Percentiles rank a stretch among this genome's conserved stretches.
These are phyloP conservation scores for Thaumatotibia leucotreta DNA, from an alignment of 1,140 invertebrate species.

Conservation along the genomic window DNA sequence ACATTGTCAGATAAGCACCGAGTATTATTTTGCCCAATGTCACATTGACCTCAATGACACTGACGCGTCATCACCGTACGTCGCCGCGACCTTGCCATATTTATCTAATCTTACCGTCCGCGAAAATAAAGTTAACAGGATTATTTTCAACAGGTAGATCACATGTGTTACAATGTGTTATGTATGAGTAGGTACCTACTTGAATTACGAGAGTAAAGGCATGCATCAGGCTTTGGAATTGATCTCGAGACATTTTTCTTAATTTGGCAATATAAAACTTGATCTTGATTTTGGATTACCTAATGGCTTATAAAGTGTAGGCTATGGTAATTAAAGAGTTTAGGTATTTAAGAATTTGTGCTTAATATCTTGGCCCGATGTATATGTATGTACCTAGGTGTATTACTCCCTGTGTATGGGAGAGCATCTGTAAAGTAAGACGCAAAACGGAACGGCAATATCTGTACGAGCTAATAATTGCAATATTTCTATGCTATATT, in stretches of 20 bases:
- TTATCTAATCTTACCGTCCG: conserved; percentile 72
- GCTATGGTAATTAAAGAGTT: too few species aligned
- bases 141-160: conserved; percentile 31
- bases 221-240: background rate
- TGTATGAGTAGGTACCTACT: too few species aligned
- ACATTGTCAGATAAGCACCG: conserved; percentile 74
- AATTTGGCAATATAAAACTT: background rate
- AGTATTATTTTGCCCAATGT: conserved; percentile 75
- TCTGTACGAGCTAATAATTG: background rate
- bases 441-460: background rate
- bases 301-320: too few species aligned
- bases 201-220: background rate
- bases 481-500: conserved; percentile 10
- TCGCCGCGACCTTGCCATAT: conserved; percentile 67
- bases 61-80: conserved; percentile 60
- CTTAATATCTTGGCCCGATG: too few species aligned
- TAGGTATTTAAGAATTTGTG: too few species aligned
- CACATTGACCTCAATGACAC: conserved; percentile 73
- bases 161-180: conserved; percentile 10
- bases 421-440: too few species aligned
- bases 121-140: conserved; percentile 63
- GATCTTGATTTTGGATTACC: too few species aligned
- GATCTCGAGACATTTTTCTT: background rate
- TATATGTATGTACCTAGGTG: too few species aligned
- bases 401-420: too few species aligned